A percentile compares a stretch with the other conserved stretches of the same genome.
Conservation (phyloP, 2,888 invertebrate species). For the Mayetiola destructor region DNA sequence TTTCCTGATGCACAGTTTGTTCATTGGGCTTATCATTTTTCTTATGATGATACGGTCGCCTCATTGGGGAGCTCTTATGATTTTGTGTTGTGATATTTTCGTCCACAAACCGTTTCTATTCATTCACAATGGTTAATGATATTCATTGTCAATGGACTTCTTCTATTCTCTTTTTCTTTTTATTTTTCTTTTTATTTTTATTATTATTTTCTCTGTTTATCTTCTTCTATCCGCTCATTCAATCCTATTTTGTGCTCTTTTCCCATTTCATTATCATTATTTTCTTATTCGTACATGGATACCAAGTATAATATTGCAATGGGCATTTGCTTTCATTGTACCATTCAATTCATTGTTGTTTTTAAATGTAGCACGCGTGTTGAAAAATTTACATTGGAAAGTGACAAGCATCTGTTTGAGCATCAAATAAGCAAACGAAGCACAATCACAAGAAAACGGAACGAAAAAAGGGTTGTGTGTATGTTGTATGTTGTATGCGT, state of each 20-base stretch:
- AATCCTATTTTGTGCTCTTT: neutral
- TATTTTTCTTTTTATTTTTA: neutral
- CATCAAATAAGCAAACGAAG: neutral
- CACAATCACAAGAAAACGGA: neutral
- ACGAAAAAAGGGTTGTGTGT: neutral
- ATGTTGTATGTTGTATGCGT: no score
- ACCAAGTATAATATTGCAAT: no score
- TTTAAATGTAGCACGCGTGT: neutral
- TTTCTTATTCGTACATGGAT: neutral
- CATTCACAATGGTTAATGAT: neutral
- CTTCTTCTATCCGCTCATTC: neutral
- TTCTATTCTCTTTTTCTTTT: neutral
- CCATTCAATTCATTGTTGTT: neutral
- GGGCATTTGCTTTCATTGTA: neutral
- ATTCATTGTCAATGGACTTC: slow-evolving; percentile 7
- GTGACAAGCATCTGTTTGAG: neutral
- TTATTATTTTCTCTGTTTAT: neutral
- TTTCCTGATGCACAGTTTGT: neutral
- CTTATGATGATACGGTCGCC: neutral
- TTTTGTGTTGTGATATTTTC: neutral
- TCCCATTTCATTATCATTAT: neutral
- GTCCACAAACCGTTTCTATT: neutral
- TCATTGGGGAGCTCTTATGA: neutral
- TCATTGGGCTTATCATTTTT: neutral
- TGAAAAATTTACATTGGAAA: neutral